These are phyloP conservation scores for Thripadectes ignobilis DNA, from an alignment of 2,797 vertebrate species.

Conservation along the genomic window DNA sequence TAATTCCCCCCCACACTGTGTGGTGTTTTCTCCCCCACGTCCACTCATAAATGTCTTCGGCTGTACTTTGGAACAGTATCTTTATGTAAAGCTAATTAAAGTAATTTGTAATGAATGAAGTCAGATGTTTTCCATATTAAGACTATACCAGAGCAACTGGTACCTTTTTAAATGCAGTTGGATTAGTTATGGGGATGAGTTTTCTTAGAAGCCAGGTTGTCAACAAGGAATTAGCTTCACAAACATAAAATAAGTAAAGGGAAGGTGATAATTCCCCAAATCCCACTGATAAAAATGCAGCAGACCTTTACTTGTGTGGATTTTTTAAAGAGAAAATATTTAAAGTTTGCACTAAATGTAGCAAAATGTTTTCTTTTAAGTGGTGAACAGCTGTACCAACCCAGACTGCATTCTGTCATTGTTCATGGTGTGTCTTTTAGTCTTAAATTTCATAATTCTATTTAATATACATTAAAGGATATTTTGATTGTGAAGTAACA, in stretches of 20 bases:
- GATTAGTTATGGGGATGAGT: neutral
- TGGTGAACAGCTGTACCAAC: neutral
- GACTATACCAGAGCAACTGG: neutral
- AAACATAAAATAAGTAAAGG: neutral
- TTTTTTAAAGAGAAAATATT: neutral
- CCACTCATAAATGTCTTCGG: neutral
- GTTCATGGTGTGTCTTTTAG: rapidly evolving
- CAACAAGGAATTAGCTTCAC: neutral
- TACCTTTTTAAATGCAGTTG: neutral
- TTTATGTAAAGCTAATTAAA: neutral
- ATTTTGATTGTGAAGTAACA: neutral
- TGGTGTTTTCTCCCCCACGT: neutral
- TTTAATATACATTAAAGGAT: neutral
- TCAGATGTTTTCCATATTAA: neutral
- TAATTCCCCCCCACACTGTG: neutral
- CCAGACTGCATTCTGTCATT: neutral
- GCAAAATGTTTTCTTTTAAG: neutral
- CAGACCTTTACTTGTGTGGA: rapidly evolving
- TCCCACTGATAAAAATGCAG: neutral
- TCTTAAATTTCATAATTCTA: neutral
- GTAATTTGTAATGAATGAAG: neutral
- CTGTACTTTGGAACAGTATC: neutral
- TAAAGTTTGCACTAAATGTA: neutral
- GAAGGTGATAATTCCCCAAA: neutral
- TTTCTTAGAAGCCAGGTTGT: neutral